Percentiles rank a stretch among this genome's conserved stretches.
These are phyloP conservation scores for Orchestia grillus DNA, from an alignment of 1,140 invertebrate species.

Conservation along the genomic window DNA sequence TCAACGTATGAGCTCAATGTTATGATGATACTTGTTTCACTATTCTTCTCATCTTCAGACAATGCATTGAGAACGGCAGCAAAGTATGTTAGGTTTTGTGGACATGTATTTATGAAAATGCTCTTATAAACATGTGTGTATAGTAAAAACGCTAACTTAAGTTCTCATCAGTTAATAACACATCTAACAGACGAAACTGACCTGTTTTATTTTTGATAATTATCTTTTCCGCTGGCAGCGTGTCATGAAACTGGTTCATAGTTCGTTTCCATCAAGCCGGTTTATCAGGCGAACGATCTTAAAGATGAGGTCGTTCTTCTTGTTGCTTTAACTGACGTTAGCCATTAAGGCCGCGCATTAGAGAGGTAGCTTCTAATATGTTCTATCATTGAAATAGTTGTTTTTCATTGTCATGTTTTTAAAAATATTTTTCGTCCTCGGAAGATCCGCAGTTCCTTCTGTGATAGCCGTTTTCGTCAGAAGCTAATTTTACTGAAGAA, in stretches of 20 bases:
- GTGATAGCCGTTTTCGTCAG: not conserved
- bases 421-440: not conserved
- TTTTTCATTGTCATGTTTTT: not conserved
- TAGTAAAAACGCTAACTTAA: not conserved
- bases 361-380: not conserved
- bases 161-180: not conserved
- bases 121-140: not conserved
- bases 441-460: not conserved
- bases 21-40: not conserved
- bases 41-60: not conserved
- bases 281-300: not conserved
- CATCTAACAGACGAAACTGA: not conserved
- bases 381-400: not conserved
- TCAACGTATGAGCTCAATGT: not conserved
- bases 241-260: not conserved
- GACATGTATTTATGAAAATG: not conserved
- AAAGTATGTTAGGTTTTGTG: not conserved
- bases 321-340: not conserved
- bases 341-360: not conserved
- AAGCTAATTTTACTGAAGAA: not conserved
- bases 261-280: not conserved
- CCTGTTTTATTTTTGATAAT: not conserved
- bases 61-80: not conserved
- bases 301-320: not conserved
- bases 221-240: not conserved